Base-by-base conservation (phyloP, 2,113 vertebrate genomes). In the Tachycineta bicolor region DNA sequence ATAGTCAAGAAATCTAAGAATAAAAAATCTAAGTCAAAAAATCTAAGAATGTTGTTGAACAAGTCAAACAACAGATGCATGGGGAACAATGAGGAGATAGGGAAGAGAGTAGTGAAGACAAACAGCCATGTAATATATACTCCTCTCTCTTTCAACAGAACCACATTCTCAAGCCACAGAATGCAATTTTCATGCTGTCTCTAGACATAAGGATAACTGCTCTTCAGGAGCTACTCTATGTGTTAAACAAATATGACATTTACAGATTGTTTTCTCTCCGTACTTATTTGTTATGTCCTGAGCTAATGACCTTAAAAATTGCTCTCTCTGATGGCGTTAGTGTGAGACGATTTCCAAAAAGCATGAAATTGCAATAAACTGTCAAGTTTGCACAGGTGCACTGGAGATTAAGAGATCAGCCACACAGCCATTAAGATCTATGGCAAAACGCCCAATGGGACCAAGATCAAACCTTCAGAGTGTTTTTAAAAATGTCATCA, bases 241-340 rank as follows among this genome's bases (percentile, higher is more conserved):
- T 82, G 82, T 91, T 95, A 95, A 94, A 94, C 93, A 96, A 96
- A 97, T 93, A 95, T 67, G 93, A 96, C 95, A 96, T 96, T 96
- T 95, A 95, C 85, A 78, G 86, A 93, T 90, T 90, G 87, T 90
- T 95, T 96, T 96, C 90, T 75, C 86, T 86, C 86, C 56, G 64
- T 90, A 67, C 89, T 95, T 97, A 93, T 94, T 94, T 95, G 79
- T 49, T 95, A 87, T 89, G 79, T 94, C 85, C 88, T 81, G 74
- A 90, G 90, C 69, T 96, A 96, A 96, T 87, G 91, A 96, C 90
- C 92, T 96, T 96, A 97, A 90, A 95, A 92, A 91, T 87, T 59
- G 74, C 53, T 84, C 77, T 91, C 90, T 94, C 82, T 89, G 90
- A 96, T 87, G 93, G 90, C 4, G 49, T 83, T 93, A 82, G 83